Percentiles rank a stretch among this genome's conserved stretches.
Evolutionary conservation across 2,888 invertebrate genomes (phyloP).

Genomic region (Cephonodes hylas): DNA sequence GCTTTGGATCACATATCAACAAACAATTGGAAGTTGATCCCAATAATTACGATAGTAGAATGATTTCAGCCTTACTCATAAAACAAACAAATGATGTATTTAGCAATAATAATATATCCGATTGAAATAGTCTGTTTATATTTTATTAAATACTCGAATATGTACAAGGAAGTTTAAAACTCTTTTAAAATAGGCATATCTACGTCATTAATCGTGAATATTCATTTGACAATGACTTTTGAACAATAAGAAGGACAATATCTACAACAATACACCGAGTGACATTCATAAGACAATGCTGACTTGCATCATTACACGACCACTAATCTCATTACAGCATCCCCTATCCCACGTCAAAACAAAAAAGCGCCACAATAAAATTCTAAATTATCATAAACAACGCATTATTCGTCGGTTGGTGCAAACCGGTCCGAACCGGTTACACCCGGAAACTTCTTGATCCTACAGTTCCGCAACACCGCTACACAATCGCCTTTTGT

Average conservation of each 20-base stretch:
- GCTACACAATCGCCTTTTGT: slow-evolving; percentile 63
- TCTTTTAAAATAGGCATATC: background rate
- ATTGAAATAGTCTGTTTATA: too few relatives aligned
- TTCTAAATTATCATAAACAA: slow-evolving; percentile 80
- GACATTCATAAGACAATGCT: background rate
- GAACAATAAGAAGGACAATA: background rate
- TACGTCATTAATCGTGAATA: background rate
- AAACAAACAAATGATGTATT: too few relatives aligned
- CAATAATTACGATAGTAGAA: too few relatives aligned
- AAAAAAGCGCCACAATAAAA: slow-evolving; percentile 65
- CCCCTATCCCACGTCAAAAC: slow-evolving; percentile 52
- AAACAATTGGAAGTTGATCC: too few relatives aligned
- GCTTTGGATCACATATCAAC: too few relatives aligned
- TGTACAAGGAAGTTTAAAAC: background rate
- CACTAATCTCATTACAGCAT: slow-evolving; percentile 71
- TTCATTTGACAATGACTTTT: too few relatives aligned
- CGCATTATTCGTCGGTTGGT: slow-evolving; percentile 65
- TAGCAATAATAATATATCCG: too few relatives aligned
- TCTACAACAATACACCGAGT: background rate
- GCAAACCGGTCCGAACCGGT: slow-evolving; percentile 65
- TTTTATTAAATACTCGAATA: too few relatives aligned
- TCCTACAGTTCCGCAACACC: slow-evolving; percentile 68
- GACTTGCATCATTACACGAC: slow-evolving; percentile 37
- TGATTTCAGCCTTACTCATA: too few relatives aligned
- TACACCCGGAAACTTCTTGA: slow-evolving; percentile 60